phyloP scores from a whole-genome alignment of 2,888 invertebrate species.

The Meliscaeva auricollis region DNA sequence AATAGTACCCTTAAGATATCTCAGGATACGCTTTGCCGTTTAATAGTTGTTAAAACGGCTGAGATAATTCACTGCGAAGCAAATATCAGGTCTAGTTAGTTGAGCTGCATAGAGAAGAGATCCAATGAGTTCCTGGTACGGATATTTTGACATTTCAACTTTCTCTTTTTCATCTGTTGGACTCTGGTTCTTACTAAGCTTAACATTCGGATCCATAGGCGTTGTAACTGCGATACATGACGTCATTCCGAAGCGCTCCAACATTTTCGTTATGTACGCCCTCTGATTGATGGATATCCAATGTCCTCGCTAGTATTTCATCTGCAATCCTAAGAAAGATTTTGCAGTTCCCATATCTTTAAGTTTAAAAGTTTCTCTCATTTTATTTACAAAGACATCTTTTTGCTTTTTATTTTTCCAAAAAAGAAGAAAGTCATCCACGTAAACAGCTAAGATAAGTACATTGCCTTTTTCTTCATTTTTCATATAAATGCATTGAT shows the following conservation, averaged over 20 bases:
- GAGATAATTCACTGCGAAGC: neutral
- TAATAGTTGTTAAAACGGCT: neutral
- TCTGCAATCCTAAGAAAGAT: neutral
- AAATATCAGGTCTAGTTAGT: neutral
- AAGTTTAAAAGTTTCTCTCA: neutral
- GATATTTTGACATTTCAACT: neutral
- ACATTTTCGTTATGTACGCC: slow-evolving; percentile 3
- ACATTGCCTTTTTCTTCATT: neutral
- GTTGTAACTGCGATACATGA: neutral
- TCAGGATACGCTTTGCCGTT: neutral
- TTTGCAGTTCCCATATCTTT: neutral
- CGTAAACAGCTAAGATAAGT: neutral
- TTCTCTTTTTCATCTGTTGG: neutral
- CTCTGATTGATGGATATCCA: neutral
- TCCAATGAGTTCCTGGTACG: neutral
- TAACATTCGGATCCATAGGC: slow-evolving; percentile 3
- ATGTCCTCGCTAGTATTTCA: neutral
- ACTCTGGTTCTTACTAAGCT: neutral
- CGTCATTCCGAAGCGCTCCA: neutral
- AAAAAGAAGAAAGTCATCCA: neutral
- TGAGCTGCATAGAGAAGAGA: neutral
- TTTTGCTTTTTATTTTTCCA: neutral
- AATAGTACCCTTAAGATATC: neutral
- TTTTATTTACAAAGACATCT: neutral
- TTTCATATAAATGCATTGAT: neutral